Base-by-base conservation (phyloP, 2,797 vertebrate genomes). In the Gila robusta region DNA sequence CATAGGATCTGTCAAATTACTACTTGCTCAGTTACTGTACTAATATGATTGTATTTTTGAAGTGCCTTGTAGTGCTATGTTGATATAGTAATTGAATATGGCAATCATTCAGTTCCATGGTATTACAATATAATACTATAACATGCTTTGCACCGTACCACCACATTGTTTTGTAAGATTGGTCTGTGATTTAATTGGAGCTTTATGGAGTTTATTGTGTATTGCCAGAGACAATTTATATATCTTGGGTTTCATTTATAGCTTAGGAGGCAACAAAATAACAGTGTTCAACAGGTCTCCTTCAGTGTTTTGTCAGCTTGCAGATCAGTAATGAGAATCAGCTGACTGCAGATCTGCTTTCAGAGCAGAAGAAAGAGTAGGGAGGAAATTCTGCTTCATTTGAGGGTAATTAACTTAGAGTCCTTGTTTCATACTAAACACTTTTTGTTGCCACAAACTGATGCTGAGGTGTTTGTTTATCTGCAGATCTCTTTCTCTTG, bases 281-380 rank as follows among this genome's bases (percentile, higher is more conserved):
- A 28, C 35, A 52, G 44, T 37, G 32, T 35, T 62, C 4, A 56
- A 59, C 21, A n/a, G 52, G 32, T 59, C 54, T 39, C 78, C 37
- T 47, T 41, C 59, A 44, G 17, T 47, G 78, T 66, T 81, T 49
- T 70, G 66, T 12, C 56, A 62, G 37, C 11, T 32, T 83, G 35
- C 62, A 26, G 8, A 44, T 44, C 69, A 23, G 52, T 14, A 59
- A 71, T 44, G 35, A 73, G 49, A 72, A 39, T 70, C 71, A 76
- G 41, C 19, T 76, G 41, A 66, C 26, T 83, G 1, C 12, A 19
- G 39, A 83, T 39, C 39, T 74, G 28, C 56, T 74, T 56, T 74
- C 56, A 76, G 52, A 76, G 56, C 41, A 35, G 44, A 35, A 4
- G 12, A 49, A 39, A n/a, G 26, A 19, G 67, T 56, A 71, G 49